Evolutionary conservation across 2,888 invertebrate genomes (phyloP).

Genomic region (Thecophora atra): DNA sequence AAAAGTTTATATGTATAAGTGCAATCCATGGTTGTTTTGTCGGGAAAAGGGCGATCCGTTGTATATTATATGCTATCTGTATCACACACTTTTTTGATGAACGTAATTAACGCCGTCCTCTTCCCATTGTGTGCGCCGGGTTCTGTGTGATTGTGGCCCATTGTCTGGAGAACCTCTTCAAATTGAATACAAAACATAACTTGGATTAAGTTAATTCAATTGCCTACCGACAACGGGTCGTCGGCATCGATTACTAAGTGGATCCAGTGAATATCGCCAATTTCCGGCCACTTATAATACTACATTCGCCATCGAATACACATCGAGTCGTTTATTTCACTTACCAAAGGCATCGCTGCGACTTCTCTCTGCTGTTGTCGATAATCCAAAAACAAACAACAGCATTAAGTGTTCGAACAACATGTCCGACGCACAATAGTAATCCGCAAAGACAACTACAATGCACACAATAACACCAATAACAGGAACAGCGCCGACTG

Average conservation of each 20-base stretch:
- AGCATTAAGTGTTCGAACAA: slow-evolving; percentile 66
- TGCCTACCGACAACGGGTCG: not conserved
- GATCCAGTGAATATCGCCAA: not conserved
- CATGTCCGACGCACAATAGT: slow-evolving; percentile 58
- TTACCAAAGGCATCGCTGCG: slow-evolving; percentile 54
- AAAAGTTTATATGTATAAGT: no score
- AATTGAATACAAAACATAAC: no score
- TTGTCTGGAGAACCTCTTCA: no score
- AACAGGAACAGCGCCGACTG: not conserved
- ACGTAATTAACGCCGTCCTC: no score
- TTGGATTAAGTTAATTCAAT: not conserved
- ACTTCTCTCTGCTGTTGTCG: slow-evolving; percentile 56
- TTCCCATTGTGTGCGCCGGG: no score
- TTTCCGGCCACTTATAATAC: no score
- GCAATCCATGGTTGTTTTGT: no score
- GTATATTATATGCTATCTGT: no score
- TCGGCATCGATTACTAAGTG: slow-evolving; percentile 1
- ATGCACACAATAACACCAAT: not conserved
- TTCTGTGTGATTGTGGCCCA: no score
- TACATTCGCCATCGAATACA: no score
- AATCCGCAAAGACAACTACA: slow-evolving; percentile 26
- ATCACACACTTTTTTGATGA: no score
- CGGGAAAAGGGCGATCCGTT: no score
- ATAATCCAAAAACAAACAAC: slow-evolving; percentile 65
- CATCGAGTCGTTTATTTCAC: slow-evolving; percentile 36